Evolutionary conservation across 2,888 invertebrate species (phyloP), one percentile per base, ranked within the genome.

Genomic region (Cinara cedri): DNA sequence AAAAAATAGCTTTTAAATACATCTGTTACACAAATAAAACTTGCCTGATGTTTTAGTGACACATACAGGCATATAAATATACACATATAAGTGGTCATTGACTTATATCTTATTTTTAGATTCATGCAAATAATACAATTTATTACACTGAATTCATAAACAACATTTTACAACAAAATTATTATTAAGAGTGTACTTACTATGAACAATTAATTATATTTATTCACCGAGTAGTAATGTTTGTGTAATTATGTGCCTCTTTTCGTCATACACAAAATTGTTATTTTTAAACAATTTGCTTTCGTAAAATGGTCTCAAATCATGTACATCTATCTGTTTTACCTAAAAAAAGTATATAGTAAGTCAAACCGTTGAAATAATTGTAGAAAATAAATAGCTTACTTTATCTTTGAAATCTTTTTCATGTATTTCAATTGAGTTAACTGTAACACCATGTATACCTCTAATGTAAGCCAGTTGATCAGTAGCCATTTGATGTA

Each of bases 401-500:
- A 91, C 91, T 88, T 89, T 89, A 87, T 91, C 97, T 81, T 90
- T 90, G 83, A 90, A 90, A 88, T 94, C 95, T 84, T 93, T 91
- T 85, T 96, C 95, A 83, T 91, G 89, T 81, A 98, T 91, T 87
- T 97, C 95, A 19, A 98, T 91, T 26, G 91, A 90, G 9, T 87
- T 83, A 54, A 86, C 85, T n/a, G 86, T 86, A 0, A 90, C 87
- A 72, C 92, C 91, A 83, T 90, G 90, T 8, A 90, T 85, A 74
- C 91, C 90, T 82, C 92, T 88, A 87, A 94, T 91, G 85, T 94
- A 97, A 0, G 93, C 90, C 81, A 96, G 87, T 85, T 97, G 96
- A 86, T 98, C 98, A 85, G 95, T 90, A 0, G 95, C 91, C 81
- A 99, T 89, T 85, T 98, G 97, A 26, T 97, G 92, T 74, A 99